Evolutionary conservation across 2,113 vertebrate species (phyloP), one percentile per base, ranked within the genome.

Genomic region (Oxyura jamaicensis): DNA sequence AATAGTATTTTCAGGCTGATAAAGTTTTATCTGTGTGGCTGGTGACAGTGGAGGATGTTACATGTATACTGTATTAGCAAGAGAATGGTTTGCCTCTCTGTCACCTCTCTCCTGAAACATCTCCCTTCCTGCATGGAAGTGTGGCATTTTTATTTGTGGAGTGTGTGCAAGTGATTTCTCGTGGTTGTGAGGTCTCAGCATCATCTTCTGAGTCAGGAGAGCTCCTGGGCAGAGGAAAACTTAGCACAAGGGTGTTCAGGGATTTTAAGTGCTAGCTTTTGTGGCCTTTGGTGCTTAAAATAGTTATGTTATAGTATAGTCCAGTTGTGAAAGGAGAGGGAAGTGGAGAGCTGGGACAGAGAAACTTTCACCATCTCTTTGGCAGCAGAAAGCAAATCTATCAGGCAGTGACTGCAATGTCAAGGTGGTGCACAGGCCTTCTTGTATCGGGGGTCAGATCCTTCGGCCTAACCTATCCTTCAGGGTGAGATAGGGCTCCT

Each of bases 71-170:
- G 28, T 67, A 31, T 71, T 48, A 88, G 81, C 56, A 91, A 71
- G 58, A 41, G 17, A 58, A 11, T 41, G 66, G 58, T 53, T 22
- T 50, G 11, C 48, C 29, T 78, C 50, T 69, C 21, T 71, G 10
- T 29, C 3, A 0, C 31, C 13, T 42, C 18, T 56, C 35, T 72
- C 33, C 48, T 66, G 53, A 71, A 94, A 56, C 31, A 35, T 65
- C 42, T 75, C 12, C 19, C 23, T 23, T 74, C 8, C 12, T 78
- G 29, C 29, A 29, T n/a, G 35, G 60, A 67, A 94, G 33, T 28
- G 71, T 0, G 3, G 10, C 0, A 1, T 0, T 0, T 2, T 2
- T 41, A 10, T 50, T 85, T 4, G 1, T 79, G 23, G 42, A 33
- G 59, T 3, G 1, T 29, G 31, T 79, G 53, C 29, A 29, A 29